A percentile compares a stretch with the other conserved stretches of the same genome.
Conservation (phyloP, 2,113 vertebrate genomes). For the Seriola aureovittata region DNA sequence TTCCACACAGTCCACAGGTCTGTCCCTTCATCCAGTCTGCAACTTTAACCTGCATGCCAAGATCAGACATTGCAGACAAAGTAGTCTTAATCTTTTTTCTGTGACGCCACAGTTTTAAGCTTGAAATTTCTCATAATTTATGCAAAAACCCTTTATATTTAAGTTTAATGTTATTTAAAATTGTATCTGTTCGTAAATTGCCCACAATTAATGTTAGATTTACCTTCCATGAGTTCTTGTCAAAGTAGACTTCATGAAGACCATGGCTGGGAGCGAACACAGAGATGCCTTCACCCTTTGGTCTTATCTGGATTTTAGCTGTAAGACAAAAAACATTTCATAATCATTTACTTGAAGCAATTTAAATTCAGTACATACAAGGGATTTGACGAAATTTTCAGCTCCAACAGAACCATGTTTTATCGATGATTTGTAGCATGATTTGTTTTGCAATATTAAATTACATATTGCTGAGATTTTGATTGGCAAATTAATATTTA, state of each 20-base stretch:
- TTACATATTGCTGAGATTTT: background rate
- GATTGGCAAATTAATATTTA: background rate
- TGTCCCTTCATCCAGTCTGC: conserved; percentile 87
- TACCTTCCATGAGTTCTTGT: conserved; percentile 66
- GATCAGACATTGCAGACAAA: background rate
- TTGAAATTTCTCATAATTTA: background rate
- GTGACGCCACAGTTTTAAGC: background rate
- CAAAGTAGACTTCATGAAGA: conserved; percentile 78
- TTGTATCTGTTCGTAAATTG: background rate
- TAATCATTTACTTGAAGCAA: background rate
- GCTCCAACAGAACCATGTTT: background rate
- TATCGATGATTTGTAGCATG: background rate
- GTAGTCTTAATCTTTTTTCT: background rate
- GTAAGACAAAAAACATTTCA: conserved; percentile 13
- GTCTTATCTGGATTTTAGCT: conserved; percentile 72
- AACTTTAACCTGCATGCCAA: conserved; percentile 80
- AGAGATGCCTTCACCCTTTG: conserved; percentile 63
- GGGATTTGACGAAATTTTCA: background rate
- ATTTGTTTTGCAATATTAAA: background rate
- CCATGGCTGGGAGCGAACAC: conserved; percentile 68
- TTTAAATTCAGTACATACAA: background rate
- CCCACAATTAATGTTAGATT: background rate
- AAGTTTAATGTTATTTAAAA: background rate
- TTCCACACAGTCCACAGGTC: conserved; percentile 88
- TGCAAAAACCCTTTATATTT: background rate